phyloP scores from a whole-genome alignment of 2,113 vertebrate genomes.

The Tragelaphus scriptus region DNA sequence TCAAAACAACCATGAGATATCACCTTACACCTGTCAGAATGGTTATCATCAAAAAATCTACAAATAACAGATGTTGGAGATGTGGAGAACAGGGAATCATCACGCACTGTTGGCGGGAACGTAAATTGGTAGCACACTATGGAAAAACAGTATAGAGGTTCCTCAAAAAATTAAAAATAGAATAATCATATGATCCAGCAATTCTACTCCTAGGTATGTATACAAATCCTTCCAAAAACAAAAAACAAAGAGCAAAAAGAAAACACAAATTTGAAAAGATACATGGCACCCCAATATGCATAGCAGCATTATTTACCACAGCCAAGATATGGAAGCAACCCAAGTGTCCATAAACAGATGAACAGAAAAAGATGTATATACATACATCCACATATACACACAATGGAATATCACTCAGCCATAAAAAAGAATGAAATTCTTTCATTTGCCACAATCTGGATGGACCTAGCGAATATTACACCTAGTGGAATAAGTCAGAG shows the following conservation, averaged over 20 bases:
- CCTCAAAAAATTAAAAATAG: neutral
- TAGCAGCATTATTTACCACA: neutral
- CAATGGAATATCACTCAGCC: neutral
- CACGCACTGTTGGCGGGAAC: neutral
- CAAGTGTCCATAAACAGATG: neutral
- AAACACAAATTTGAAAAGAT: neutral
- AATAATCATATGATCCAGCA: neutral
- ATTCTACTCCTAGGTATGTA: neutral
- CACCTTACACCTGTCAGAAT: neutral
- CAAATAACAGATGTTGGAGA: neutral
- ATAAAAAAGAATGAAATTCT: neutral
- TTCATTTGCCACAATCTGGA: neutral
- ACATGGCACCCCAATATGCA: neutral
- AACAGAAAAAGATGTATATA: neutral
- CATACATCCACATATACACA: neutral
- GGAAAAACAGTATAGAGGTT: neutral
- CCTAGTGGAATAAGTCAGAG: neutral
- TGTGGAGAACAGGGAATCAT: neutral
- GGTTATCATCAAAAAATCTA: neutral
- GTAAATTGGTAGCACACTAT: neutral
- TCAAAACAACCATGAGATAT: neutral
- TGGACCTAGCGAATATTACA: neutral
- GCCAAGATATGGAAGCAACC: neutral
- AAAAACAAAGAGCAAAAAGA: neutral
- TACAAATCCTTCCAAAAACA: accelerated